A percentile compares a stretch with the other conserved stretches of the same genome.
These are phyloP conservation scores for Aurelia aurita DNA, from an alignment of 30 jellyfish, hydroid and myxozoan genomes.

Conservation along the genomic window DNA sequence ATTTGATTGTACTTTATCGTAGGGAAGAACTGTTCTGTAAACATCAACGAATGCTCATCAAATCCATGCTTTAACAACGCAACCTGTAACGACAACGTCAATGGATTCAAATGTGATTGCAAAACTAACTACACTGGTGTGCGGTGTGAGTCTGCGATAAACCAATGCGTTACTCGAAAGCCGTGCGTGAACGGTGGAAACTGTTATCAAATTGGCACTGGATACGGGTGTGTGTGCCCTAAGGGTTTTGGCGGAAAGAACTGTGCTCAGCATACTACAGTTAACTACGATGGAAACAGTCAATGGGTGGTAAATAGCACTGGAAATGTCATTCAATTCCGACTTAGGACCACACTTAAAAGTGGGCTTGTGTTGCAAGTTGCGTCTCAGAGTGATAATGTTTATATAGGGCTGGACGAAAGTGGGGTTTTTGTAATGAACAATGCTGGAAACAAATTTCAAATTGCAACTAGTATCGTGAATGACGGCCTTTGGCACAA, in stretches of 20 bases:
- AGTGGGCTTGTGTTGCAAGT: slow-evolving; percentile 42
- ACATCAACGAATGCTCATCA: slow-evolving; percentile 41
- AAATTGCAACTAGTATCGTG: background rate
- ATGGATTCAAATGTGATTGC: slow-evolving; percentile 64
- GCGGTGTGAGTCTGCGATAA: slow-evolving; percentile 44
- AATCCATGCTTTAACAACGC: slow-evolving; percentile 91
- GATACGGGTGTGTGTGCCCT: slow-evolving; percentile 55
- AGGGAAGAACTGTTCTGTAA: slow-evolving; percentile 75
- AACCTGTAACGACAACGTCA: slow-evolving; percentile 45
- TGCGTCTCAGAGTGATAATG: background rate
- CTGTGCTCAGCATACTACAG: slow-evolving; percentile 57
- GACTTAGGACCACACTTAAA: slow-evolving; percentile 55
- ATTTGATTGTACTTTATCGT: background rate
- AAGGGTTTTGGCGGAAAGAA: slow-evolving; percentile 56
- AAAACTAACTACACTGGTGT: slow-evolving; percentile 71
- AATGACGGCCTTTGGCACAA: slow-evolving; percentile 60
- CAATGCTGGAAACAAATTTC: background rate
- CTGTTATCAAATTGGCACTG: slow-evolving; percentile 36
- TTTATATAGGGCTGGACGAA: slow-evolving; percentile 19
- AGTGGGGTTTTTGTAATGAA: slow-evolving; percentile 13
- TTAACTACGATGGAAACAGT: slow-evolving; percentile 59
- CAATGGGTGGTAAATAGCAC: slow-evolving; percentile 19
- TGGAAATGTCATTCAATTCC: background rate
- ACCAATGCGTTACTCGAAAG: slow-evolving; percentile 47
- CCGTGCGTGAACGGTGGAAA: slow-evolving; percentile 70